These are phyloP conservation scores for Aquatica leii DNA, from an alignment of 2,888 invertebrate species.

Conservation along the genomic window DNA sequence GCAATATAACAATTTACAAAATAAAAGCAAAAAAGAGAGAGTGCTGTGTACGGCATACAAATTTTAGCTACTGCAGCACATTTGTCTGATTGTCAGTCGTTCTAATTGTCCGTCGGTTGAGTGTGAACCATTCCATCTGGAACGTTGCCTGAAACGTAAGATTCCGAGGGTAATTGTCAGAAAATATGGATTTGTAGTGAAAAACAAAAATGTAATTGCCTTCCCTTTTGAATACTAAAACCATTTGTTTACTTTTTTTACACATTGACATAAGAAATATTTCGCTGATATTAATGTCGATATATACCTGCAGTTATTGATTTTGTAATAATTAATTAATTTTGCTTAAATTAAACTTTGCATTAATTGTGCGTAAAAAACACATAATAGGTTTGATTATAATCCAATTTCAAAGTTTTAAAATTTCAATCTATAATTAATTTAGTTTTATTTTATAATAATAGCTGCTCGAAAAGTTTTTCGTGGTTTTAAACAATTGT, in stretches of 20 bases:
- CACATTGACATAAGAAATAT: too few species aligned
- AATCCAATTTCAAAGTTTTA: background rate
- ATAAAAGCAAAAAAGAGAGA: slow-evolving; percentile 23
- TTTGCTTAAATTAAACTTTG: background rate
- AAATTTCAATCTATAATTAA: background rate
- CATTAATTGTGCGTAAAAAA: background rate
- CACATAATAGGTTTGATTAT: background rate
- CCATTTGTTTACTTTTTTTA: too few species aligned
- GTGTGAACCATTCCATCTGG: slow-evolving; percentile 22
- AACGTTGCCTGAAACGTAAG: slow-evolving; percentile 21
- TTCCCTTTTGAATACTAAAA: too few species aligned
- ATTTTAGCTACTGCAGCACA: slow-evolving; percentile 30
- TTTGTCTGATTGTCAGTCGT: slow-evolving; percentile 34
- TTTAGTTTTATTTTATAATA: too few species aligned
- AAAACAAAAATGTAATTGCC: slow-evolving; percentile 7
- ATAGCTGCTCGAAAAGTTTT: too few species aligned
- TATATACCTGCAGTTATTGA: too few species aligned
- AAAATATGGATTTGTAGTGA: slow-evolving; percentile 24
- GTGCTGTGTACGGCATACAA: slow-evolving; percentile 32
- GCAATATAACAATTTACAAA: slow-evolving; percentile 31
- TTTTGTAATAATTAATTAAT: too few species aligned
- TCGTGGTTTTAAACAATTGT: too few species aligned
- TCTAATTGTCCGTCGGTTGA: slow-evolving; percentile 32
- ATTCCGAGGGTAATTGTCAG: slow-evolving; percentile 6
- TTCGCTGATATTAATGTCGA: too few species aligned